These are phyloP conservation scores for Cephus pulcher DNA, from an alignment of 2,888 invertebrate species.

Conservation along the genomic window DNA sequence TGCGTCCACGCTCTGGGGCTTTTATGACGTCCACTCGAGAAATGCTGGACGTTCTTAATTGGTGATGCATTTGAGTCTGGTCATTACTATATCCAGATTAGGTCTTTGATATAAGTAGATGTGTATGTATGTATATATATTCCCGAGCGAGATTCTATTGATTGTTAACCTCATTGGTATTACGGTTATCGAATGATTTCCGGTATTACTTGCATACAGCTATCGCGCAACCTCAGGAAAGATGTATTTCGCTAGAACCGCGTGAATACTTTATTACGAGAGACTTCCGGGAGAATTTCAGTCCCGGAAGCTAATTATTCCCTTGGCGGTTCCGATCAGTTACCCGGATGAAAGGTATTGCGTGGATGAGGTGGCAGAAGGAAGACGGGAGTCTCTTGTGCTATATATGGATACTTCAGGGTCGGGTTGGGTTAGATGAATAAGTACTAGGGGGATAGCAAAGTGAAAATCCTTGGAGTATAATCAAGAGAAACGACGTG, in stretches of 20 bases:
- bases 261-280: background rate
- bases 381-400: background rate
- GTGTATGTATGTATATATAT: background rate
- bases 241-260: background rate
- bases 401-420: background rate
- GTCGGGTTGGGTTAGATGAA: background rate
- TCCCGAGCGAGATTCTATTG: background rate
- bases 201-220: background rate
- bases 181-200: background rate
- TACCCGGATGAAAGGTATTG: background rate
- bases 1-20: background rate
- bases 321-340: constrained; percentile 12
- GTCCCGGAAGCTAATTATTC: constrained; percentile 16
- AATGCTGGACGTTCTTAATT: background rate
- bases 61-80: background rate
- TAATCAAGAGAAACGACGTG: background rate
- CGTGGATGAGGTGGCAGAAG: background rate
- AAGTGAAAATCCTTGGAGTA: background rate
- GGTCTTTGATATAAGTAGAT: background rate
- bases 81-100: background rate
- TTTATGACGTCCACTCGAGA: background rate
- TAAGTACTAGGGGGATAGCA: background rate
- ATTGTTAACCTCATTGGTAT: background rate
- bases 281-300: background rate
- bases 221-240: background rate